Conservation (phyloP, 1,140 invertebrate species). For the Macrotrachela quadricornifera region DNA sequence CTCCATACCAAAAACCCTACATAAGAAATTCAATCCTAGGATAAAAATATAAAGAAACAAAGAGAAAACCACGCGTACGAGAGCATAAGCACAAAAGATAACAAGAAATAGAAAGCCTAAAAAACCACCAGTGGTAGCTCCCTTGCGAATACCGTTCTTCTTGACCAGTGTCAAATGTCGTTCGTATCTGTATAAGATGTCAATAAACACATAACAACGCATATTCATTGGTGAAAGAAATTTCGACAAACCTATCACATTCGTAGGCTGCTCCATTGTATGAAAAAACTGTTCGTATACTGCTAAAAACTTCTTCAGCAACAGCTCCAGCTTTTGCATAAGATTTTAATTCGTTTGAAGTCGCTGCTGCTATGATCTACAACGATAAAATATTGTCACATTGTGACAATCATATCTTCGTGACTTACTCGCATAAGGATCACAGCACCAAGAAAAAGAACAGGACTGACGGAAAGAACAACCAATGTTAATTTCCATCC, state of each 20-base stretch:
- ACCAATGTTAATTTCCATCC: slow-evolving; percentile 28
- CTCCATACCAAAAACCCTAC: neutral
- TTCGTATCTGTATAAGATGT: no score
- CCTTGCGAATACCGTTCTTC: no score
- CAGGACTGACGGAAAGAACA: slow-evolving; percentile 21
- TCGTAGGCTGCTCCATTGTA: slow-evolving; percentile 30
- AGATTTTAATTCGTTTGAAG: slow-evolving; percentile 19
- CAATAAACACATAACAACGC: neutral
- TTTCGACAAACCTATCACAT: slow-evolving; percentile 15
- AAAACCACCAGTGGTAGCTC: no score
- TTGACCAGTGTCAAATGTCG: no score
- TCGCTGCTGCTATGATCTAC: slow-evolving; percentile 10
- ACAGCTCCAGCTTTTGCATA: slow-evolving; percentile 28
- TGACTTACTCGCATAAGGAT: slow-evolving; percentile 22
- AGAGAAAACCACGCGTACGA: no score
- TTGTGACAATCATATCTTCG: no score
- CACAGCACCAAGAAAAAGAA: slow-evolving; percentile 15
- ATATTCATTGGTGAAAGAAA: no score
- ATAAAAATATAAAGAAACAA: no score
- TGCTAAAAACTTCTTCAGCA: slow-evolving; percentile 27
- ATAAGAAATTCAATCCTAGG: no score
- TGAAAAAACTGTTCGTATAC: slow-evolving; percentile 28
- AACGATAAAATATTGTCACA: no score
- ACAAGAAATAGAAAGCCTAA: no score
- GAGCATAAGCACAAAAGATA: no score